Conservation (phyloP, 2,113 vertebrate genomes). For the Labeo rohita region DNA sequence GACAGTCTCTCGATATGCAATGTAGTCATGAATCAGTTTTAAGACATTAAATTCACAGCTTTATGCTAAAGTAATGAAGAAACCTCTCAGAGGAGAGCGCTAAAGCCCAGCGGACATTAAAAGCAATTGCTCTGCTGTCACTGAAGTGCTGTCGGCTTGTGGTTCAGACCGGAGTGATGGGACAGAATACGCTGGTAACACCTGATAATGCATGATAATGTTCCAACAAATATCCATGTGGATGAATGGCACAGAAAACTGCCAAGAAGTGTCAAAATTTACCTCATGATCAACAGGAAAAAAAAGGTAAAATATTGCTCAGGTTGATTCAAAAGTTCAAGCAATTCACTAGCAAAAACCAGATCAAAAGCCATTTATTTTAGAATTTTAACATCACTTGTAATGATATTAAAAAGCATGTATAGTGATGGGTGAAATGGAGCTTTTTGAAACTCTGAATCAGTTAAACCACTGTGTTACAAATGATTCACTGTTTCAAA, state of each 20-base stretch:
- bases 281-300: neutral
- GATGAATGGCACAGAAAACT: neutral
- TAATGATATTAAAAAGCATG: too few species aligned
- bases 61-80: constrained; percentile 33
- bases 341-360: too few species aligned
- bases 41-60: constrained; percentile 34
- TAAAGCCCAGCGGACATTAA: constrained; percentile 29
- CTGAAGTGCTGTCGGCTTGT: constrained; percentile 20
- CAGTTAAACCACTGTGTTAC: too few species aligned
- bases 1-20: constrained; percentile 19
- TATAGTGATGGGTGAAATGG: too few species aligned
- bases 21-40: constrained; percentile 24
- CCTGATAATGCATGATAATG: neutral
- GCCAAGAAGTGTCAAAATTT: neutral
- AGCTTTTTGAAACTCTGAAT: too few species aligned
- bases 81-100: constrained; percentile 14
- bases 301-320: too few species aligned
- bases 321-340: too few species aligned
- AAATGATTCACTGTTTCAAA: too few species aligned
- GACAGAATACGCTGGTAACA: constrained; percentile 10
- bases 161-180: constrained; percentile 3
- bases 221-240: neutral
- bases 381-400: too few species aligned
- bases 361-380: too few species aligned
- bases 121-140: constrained; percentile 42